phyloP scores from a whole-genome alignment of 2,888 invertebrate genomes.

The Dromius quadrimaculatus region DNA sequence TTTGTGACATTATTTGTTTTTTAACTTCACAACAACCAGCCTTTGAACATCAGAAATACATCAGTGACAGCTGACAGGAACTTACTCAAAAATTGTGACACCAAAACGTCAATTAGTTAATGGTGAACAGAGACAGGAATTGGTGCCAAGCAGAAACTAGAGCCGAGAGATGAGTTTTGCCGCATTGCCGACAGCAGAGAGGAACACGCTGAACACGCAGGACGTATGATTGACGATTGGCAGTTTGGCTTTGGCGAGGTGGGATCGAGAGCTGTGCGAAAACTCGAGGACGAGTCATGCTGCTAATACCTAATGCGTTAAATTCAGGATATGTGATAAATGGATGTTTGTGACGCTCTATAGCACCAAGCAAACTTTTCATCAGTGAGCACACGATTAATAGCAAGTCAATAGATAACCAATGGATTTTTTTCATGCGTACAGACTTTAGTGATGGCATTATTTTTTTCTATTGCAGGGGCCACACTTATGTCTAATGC shows the following conservation, averaged over 20 bases:
- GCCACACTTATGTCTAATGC: no score
- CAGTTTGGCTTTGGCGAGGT: conserved; percentile 5
- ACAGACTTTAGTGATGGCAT: no score
- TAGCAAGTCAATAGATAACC: no score
- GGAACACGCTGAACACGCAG: neutral
- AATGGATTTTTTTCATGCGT: no score
- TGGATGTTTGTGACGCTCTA: no score
- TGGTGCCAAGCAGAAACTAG: neutral
- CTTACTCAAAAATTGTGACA: neutral
- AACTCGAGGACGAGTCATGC: neutral
- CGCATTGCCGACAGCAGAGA: neutral
- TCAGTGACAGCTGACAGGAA: neutral
- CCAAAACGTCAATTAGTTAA: conserved; percentile 16
- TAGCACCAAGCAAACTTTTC: no score
- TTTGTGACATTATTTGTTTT: no score
- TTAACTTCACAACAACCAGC: neutral
- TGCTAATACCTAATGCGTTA: no score
- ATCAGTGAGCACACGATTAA: no score
- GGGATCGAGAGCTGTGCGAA: neutral
- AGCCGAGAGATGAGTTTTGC: conserved; percentile 3
- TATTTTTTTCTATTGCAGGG: no score
- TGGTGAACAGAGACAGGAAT: neutral
- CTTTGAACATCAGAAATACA: conserved; percentile 1
- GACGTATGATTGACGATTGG: conserved; percentile 5
- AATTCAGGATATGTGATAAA: no score